A percentile compares a stretch with the other conserved stretches of the same genome.
Evolutionary conservation across 1,140 invertebrate species (phyloP).

Genomic region (Papilio polyxenes): DNA sequence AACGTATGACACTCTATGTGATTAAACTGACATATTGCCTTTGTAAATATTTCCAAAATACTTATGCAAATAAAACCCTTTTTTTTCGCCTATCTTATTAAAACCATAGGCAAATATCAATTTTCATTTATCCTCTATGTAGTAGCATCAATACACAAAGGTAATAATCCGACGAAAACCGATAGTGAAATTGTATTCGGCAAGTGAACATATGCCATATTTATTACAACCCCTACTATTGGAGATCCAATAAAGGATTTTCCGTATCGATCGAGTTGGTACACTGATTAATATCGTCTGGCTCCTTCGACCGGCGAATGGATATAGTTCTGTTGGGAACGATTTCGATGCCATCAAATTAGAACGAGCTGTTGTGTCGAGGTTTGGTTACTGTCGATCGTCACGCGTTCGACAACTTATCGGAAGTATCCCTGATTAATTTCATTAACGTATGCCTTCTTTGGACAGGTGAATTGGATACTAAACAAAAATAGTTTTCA

Average conservation of each 20-base stretch:
- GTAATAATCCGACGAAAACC: conserved; percentile 33
- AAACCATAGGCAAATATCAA: background rate
- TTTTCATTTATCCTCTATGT: conserved; percentile 8
- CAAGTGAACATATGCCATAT: conserved; percentile 38
- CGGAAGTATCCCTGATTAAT: conserved; percentile 31
- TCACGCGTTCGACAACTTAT: conserved; percentile 44
- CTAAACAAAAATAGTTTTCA: background rate
- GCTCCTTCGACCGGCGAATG: conserved; percentile 38
- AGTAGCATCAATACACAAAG: conserved; percentile 26
- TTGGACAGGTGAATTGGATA: background rate
- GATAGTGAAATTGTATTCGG: conserved; percentile 39
- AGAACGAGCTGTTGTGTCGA: conserved; percentile 50
- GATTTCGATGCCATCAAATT: conserved; percentile 50
- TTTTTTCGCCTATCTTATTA: background rate
- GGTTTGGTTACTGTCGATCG: conserved; percentile 48
- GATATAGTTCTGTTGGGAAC: conserved; percentile 42
- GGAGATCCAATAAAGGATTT: conserved; percentile 44
- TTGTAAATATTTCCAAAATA: background rate
- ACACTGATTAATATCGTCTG: conserved; percentile 45
- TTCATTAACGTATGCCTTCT: background rate
- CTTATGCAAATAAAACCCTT: background rate
- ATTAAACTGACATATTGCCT: background rate
- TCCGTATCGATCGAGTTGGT: conserved; percentile 42
- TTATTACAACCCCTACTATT: conserved; percentile 45
- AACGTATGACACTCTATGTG: too few species aligned